These are phyloP conservation scores for Paradoxurus hermaphroditus DNA, from an alignment of 2,113 vertebrate species.

Conservation along the genomic window DNA sequence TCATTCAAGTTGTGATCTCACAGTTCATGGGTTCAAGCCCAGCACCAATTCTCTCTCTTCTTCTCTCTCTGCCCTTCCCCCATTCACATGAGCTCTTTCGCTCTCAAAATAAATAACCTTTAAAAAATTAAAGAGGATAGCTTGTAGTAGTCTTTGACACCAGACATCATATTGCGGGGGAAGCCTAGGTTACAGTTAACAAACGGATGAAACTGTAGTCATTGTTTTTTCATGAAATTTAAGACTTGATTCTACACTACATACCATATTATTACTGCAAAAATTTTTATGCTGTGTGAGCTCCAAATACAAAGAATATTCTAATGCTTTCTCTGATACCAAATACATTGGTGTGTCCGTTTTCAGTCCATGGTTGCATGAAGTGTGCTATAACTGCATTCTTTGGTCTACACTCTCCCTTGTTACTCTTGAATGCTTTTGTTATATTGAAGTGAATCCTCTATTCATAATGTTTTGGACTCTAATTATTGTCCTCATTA, in stretches of 20 bases:
- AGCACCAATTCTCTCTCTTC: too few species aligned
- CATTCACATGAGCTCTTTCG: too few species aligned
- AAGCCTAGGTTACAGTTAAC: neutral
- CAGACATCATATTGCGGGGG: neutral
- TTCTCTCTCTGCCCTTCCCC: too few species aligned
- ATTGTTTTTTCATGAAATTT: neutral
- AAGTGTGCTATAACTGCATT: neutral
- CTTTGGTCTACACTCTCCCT: neutral
- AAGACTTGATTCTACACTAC: neutral
- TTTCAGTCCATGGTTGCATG: neutral
- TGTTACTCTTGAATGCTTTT: neutral
- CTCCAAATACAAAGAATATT: neutral
- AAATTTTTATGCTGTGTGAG: neutral
- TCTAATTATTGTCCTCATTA: neutral
- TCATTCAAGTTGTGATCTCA: too few species aligned
- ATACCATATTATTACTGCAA: neutral
- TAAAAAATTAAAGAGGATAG: neutral
- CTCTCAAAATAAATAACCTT: too few species aligned
- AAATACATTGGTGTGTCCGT: neutral
- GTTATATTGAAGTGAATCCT: neutral
- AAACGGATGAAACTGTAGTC: neutral
- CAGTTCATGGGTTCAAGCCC: too few species aligned
- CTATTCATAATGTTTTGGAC: neutral
- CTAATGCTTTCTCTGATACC: neutral
- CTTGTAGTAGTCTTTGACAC: neutral